phyloP scores from a whole-genome alignment of 2,797 vertebrate species.

The Iguana delicatissima region DNA sequence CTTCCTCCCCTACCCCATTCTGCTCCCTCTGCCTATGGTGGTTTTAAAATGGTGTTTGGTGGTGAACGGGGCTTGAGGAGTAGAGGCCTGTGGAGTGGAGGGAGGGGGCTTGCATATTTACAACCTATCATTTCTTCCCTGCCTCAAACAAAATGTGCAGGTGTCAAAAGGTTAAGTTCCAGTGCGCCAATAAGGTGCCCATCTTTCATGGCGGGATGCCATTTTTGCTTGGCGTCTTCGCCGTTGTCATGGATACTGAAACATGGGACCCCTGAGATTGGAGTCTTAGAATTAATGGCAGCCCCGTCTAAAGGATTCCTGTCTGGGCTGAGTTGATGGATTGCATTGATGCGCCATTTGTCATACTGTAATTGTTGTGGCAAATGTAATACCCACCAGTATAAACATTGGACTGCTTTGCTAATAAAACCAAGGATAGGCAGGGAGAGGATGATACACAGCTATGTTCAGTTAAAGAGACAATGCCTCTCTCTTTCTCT shows the following conservation, averaged over 20 bases:
- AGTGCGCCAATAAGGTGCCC: constrained; percentile 81
- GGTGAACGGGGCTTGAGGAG: not conserved
- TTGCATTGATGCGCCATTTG: constrained; percentile 99
- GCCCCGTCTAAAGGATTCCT: constrained; percentile 98
- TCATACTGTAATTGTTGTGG: constrained; percentile 99
- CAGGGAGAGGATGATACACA: constrained; percentile 94
- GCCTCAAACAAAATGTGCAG: constrained; percentile 41
- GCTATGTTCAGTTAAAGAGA: constrained; percentile 83
- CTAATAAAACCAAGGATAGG: constrained; percentile 96
- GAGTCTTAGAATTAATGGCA: constrained; percentile 93
- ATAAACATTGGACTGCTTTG: constrained; percentile 96
- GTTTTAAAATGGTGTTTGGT: not conserved
- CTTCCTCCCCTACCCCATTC: not conserved
- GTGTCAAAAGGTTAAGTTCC: constrained; percentile 88
- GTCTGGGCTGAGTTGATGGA: constrained; percentile 96
- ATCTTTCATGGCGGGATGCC: constrained; percentile 88
- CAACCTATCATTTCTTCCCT: constrained; percentile 48
- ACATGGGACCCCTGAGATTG: constrained; percentile 96
- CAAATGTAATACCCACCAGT: constrained; percentile 99
- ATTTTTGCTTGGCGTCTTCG: constrained; percentile 86
- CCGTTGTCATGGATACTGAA: constrained; percentile 96
- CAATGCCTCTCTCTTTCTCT: constrained; percentile 77
- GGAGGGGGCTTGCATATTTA: constrained; percentile 1
- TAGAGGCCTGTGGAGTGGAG: not conserved
- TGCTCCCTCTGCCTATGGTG: not conserved